A percentile compares a stretch with the other conserved stretches of the same genome.
phyloP scores from a whole-genome alignment of 1,140 invertebrate species.

The Anagrus nilaparvatae region DNA sequence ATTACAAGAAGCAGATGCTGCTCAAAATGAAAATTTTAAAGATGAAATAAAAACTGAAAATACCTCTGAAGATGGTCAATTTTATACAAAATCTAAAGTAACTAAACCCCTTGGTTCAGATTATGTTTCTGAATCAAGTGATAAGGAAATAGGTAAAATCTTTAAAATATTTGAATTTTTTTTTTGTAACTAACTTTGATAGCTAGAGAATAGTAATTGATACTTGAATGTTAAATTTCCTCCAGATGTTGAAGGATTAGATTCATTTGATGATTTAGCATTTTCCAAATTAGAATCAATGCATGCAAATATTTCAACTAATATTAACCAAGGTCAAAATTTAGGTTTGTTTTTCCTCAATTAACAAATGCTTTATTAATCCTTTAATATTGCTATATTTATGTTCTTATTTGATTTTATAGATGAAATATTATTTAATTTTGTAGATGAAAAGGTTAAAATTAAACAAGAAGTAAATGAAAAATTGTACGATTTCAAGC shows the following conservation, averaged over 20 bases:
- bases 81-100: neutral
- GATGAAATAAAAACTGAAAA: neutral
- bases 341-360: constrained; percentile 18
- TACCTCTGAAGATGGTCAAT: neutral
- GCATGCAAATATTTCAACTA: constrained; percentile 9
- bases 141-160: constrained; percentile 20
- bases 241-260: constrained; percentile 20
- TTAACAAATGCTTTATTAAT: neutral
- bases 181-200: constrained; percentile 9
- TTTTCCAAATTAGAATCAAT: constrained; percentile 14
- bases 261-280: constrained; percentile 16
- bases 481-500: constrained; percentile 1
- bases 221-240: constrained; percentile 8
- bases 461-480: constrained; percentile 8
- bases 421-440: neutral
- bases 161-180: constrained; percentile 1
- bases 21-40: neutral
- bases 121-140: constrained; percentile 8
- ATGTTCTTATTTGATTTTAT: neutral
- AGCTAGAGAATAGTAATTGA: neutral
- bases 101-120: constrained; percentile 3
- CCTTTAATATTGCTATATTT: neutral
- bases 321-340: constrained; percentile 14
- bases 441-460: neutral
- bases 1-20: neutral